A percentile compares a stretch with the other conserved stretches of the same genome.
Conservation (phyloP, 2,797 vertebrate species). For the Myotis vivesi region DNA sequence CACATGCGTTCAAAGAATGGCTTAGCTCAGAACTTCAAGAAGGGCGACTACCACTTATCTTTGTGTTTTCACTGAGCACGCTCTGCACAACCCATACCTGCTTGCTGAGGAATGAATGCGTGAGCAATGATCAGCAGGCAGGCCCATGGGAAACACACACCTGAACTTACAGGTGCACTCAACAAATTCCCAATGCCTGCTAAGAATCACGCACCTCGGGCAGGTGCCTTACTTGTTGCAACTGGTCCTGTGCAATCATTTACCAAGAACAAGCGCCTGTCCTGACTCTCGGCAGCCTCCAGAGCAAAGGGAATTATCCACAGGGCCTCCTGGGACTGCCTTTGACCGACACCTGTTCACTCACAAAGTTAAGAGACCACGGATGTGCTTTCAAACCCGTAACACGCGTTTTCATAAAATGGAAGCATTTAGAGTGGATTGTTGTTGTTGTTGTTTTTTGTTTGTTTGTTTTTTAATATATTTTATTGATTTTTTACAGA, state of each 20-base stretch:
- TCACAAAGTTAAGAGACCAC: not conserved
- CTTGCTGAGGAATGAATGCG: not conserved
- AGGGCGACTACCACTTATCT: not conserved
- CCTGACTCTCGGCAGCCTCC: not conserved
- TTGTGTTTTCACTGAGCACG: not conserved
- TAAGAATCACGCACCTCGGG: fast-evolving
- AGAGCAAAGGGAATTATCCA: not conserved
- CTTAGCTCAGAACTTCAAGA: not conserved
- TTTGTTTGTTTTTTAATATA: too few species aligned
- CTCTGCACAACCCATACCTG: not conserved
- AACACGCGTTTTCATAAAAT: not conserved
- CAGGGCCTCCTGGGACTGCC: not conserved
- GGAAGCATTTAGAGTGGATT: not conserved
- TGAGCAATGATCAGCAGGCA: not conserved
- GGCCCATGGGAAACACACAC: fast-evolving
- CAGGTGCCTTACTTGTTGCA: not conserved
- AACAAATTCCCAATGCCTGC: not conserved
- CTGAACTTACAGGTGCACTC: not conserved
- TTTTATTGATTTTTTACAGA: too few species aligned
- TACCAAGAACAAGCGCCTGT: not conserved
- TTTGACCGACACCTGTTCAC: not conserved
- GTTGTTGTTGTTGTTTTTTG: not conserved
- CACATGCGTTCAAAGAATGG: not conserved
- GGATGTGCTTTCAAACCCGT: not conserved
- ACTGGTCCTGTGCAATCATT: not conserved